Conservation (phyloP, 2,113 vertebrate genomes). For the Coregonus clupeaformis region DNA sequence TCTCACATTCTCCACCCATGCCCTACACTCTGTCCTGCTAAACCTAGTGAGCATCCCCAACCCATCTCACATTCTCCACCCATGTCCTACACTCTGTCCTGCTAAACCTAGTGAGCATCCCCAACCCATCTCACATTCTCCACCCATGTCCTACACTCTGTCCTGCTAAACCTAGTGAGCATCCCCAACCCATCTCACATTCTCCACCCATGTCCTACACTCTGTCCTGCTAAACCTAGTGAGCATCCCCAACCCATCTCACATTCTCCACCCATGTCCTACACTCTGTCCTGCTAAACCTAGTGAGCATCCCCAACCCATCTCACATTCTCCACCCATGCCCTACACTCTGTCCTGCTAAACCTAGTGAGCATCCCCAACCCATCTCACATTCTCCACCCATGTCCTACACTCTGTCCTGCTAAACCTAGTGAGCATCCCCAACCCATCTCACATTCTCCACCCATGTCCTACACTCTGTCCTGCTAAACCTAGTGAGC, state of each 20-base stretch:
- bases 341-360: neutral
- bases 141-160: neutral
- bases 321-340: slow-evolving; percentile 10
- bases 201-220: slow-evolving; percentile 1
- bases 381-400: neutral
- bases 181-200: too few relatives aligned
- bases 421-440: neutral
- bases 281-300: neutral
- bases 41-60: neutral
- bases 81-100: neutral
- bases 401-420: neutral
- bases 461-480: neutral
- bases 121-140: too few relatives aligned
- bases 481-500: neutral
- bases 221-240: neutral
- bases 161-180: neutral
- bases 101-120: neutral
- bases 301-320: neutral
- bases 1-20: slow-evolving; percentile 10
- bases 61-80: neutral
- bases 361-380: neutral
- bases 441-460: too few relatives aligned
- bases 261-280: slow-evolving; percentile 12
- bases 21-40: neutral
- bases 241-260: neutral